Conservation (phyloP, 92 coral and sea anemone species). For the Zoanthus gigantus region DNA sequence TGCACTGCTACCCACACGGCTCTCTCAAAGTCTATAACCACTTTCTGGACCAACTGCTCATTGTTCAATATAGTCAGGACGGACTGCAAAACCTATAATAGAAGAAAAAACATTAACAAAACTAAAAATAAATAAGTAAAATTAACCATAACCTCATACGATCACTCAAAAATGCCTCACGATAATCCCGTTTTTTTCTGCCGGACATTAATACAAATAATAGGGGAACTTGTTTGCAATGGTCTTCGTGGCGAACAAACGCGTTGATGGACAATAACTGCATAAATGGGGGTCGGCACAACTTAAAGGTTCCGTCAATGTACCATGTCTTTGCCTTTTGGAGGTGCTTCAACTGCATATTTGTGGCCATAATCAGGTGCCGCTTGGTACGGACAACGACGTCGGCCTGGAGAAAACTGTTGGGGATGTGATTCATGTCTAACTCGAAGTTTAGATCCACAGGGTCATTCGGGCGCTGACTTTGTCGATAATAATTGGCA, state of each 20-base stretch:
- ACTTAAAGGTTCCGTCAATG: slow-evolving; percentile 50
- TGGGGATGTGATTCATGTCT: slow-evolving; percentile 44
- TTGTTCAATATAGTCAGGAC: background rate
- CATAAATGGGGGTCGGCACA: slow-evolving; percentile 37
- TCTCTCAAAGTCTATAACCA: slow-evolving; percentile 20
- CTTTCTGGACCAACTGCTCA: slow-evolving; percentile 1
- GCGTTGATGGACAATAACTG: slow-evolving; percentile 40
- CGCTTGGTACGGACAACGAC: slow-evolving; percentile 30
- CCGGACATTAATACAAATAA: slow-evolving; percentile 15
- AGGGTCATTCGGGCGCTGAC: slow-evolving; percentile 51
- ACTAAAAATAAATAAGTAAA: background rate
- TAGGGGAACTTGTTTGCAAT: slow-evolving; percentile 19
- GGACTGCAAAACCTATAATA: slow-evolving; percentile 3
- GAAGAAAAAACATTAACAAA: background rate
- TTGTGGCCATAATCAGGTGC: slow-evolving; percentile 57
- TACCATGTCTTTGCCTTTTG: slow-evolving; percentile 41
- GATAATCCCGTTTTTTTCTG: slow-evolving; percentile 11
- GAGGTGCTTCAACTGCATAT: slow-evolving; percentile 27
- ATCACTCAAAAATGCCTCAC: slow-evolving; percentile 3
- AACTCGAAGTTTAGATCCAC: slow-evolving; percentile 48
- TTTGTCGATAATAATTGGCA: slow-evolving; percentile 50
- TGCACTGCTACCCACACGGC: slow-evolving; percentile 18
- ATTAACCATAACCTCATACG: slow-evolving; percentile 8
- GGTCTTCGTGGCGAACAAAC: slow-evolving; percentile 8
- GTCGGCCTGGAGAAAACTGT: slow-evolving; percentile 36